phyloP scores from a whole-genome alignment of 2,113 vertebrate genomes.

The Glaucidium brasilianum region DNA sequence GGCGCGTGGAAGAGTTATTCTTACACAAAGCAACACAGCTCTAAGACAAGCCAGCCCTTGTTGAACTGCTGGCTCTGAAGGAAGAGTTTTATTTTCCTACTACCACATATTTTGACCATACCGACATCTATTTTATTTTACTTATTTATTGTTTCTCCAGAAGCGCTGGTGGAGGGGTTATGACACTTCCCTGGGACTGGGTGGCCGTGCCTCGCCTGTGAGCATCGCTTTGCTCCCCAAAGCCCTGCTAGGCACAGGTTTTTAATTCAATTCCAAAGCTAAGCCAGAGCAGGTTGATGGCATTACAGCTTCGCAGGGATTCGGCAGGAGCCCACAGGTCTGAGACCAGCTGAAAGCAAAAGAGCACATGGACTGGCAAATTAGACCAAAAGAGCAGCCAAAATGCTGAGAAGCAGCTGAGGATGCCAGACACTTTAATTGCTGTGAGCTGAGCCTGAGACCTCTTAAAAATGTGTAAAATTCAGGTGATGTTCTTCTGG shows the following conservation, averaged over 20 bases:
- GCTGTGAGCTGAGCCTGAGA: neutral
- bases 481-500: neutral
- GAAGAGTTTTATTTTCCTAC: neutral
- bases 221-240: neutral
- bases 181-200: rapidly evolving
- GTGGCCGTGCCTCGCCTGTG: rapidly evolving
- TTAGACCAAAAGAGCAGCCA: neutral
- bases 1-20: neutral
- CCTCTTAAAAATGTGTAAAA: neutral
- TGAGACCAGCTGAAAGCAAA: neutral
- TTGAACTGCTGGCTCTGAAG: neutral
- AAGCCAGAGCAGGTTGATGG: neutral
- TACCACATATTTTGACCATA: neutral
- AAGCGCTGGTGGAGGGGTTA: neutral
- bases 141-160: neutral
- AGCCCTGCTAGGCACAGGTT: neutral
- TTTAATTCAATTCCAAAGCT: neutral
- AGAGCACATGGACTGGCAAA: rapidly evolving
- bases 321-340: neutral
- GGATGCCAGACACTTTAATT: neutral
- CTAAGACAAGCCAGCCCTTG: slow-evolving; percentile 40
- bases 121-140: neutral
- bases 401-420: neutral
- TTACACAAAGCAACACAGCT: neutral
- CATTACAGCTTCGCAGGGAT: neutral